These are phyloP conservation scores for Catocala nupta DNA, from an alignment of 2,888 invertebrate genomes.

Conservation along the genomic window DNA sequence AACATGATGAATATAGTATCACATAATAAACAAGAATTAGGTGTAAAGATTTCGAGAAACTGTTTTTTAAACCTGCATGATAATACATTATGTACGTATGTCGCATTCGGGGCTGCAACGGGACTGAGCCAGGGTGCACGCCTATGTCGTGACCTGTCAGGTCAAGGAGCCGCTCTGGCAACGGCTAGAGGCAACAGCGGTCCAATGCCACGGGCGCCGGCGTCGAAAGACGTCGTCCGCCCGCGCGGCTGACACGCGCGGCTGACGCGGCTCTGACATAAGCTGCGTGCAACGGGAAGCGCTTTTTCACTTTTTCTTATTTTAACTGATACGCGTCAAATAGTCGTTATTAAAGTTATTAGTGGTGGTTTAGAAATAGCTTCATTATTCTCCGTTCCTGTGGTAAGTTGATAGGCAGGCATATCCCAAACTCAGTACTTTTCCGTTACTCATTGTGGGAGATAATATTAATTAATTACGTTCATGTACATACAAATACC, in stretches of 20 bases:
- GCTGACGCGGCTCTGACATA: constrained; percentile 55
- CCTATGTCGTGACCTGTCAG: constrained; percentile 58
- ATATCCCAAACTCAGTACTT: constrained; percentile 48
- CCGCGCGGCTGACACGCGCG: constrained; percentile 64
- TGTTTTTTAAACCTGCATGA: too few species aligned
- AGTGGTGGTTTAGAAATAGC: constrained; percentile 49
- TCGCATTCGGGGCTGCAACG: constrained; percentile 51
- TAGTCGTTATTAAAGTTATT: constrained; percentile 11
- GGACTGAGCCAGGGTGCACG: constrained; percentile 74
- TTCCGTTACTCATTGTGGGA: constrained; percentile 60
- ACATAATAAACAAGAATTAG: too few species aligned
- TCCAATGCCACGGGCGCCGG: constrained; percentile 70
- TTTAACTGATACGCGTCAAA: constrained; percentile 25
- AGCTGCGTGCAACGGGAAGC: constrained; percentile 53
- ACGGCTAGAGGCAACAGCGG: constrained; percentile 59
- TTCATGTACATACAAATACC: constrained; percentile 27
- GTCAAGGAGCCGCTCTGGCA: constrained; percentile 47
- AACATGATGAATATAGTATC: background rate
- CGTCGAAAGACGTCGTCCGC: constrained; percentile 67
- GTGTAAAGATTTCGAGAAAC: too few species aligned
- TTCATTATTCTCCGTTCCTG: constrained; percentile 55
- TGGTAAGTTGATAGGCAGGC: constrained; percentile 32
- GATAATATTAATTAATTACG: constrained; percentile 21
- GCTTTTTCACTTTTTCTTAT: constrained; percentile 24
- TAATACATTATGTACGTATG: too few species aligned